Conservation (phyloP, 2,888 invertebrate species). For the Apotomis capreana region DNA sequence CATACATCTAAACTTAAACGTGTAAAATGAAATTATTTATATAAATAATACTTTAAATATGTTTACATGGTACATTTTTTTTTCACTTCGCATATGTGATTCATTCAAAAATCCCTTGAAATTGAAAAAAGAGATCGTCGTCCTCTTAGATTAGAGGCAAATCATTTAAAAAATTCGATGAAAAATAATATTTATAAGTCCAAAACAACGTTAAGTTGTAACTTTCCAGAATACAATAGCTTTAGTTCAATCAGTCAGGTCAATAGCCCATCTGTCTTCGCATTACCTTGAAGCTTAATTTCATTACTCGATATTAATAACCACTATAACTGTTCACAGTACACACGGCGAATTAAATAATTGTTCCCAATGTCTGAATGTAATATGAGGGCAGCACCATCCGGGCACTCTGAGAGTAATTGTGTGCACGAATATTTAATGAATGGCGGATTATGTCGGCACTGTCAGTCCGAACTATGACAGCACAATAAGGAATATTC, state of each 20-base stretch:
- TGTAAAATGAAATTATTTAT: no score
- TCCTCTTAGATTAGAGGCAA: no score
- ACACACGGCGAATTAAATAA: slow-evolving; percentile 65
- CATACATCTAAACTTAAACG: no score
- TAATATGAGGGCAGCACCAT: slow-evolving; percentile 64
- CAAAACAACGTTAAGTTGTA: background rate
- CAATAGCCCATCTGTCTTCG: background rate
- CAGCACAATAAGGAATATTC: slow-evolving; percentile 77
- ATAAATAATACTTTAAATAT: no score
- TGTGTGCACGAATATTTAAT: slow-evolving; percentile 75
- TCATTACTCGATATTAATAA: slow-evolving; percentile 17
- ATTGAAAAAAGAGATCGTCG: no score
- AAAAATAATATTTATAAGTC: no score
- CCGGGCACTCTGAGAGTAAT: slow-evolving; percentile 70
- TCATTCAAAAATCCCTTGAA: no score
- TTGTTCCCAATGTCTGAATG: slow-evolving; percentile 59
- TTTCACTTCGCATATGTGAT: no score
- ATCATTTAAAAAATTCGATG: no score
- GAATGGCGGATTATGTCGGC: slow-evolving; percentile 79
- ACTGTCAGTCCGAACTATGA: slow-evolving; percentile 78
- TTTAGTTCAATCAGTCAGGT: no score
- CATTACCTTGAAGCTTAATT: slow-evolving; percentile 1
- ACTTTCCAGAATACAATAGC: background rate
- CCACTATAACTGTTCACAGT: slow-evolving; percentile 45
- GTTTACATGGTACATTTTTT: no score